These are phyloP conservation scores for Drosophila birchii DNA, from an alignment of 2,888 invertebrate species.

Conservation along the genomic window DNA sequence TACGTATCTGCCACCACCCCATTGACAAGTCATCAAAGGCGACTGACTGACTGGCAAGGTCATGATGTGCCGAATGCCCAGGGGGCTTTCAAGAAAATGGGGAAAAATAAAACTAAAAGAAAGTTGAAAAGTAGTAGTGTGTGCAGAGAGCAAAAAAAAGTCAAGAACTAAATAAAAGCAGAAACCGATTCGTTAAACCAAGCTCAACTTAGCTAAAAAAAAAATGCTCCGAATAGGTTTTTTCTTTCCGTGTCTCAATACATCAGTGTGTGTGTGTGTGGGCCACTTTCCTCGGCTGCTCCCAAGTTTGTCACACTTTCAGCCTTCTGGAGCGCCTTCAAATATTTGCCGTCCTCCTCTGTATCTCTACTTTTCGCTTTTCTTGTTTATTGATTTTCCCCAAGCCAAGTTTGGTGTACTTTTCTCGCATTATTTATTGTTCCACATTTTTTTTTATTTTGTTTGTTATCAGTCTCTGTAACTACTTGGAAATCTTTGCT, in stretches of 20 bases:
- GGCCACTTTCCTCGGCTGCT: constrained; percentile 30
- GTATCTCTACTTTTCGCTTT: constrained; percentile 39
- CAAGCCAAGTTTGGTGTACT: constrained; percentile 31
- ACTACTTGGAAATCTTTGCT: constrained; percentile 56
- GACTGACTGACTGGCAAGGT: constrained; percentile 61
- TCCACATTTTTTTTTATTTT: constrained; percentile 27
- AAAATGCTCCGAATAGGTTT: background rate
- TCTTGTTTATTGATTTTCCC: constrained; percentile 42
- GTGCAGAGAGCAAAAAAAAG: constrained; percentile 4
- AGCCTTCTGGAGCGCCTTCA: constrained; percentile 33
- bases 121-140: constrained; percentile 42
- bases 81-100: constrained; percentile 60
- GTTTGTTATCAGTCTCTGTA: constrained; percentile 32
- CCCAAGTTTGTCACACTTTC: constrained; percentile 62
- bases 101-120: constrained; percentile 53
- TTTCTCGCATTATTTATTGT: constrained; percentile 57
- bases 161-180: background rate
- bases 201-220: background rate
- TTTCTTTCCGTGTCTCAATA: constrained; percentile 32
- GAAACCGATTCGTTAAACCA: background rate
- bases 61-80: constrained; percentile 73
- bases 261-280: constrained; percentile 31
- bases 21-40: constrained; percentile 76
- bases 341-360: constrained; percentile 44
- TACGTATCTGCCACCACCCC: constrained; percentile 24